Evolutionary conservation across 2,113 vertebrate species (phyloP).

Genomic region (Poicephalus meyeri): DNA sequence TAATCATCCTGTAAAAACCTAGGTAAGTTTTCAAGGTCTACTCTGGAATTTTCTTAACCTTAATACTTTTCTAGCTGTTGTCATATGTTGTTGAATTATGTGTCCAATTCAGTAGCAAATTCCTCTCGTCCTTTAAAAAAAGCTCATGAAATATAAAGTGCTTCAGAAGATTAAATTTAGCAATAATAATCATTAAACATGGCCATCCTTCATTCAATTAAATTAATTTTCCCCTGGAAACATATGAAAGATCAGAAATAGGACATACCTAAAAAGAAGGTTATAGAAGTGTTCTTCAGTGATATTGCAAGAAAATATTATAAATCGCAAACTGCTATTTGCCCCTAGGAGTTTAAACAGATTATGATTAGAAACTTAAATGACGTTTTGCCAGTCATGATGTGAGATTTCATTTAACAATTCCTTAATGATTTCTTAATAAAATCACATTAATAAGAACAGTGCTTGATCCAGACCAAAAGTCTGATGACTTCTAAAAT

Average conservation of each 20-base stretch:
- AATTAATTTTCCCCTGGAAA: background rate
- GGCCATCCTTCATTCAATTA: background rate
- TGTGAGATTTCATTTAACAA: conserved; percentile 27
- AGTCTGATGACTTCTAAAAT: conserved; percentile 59
- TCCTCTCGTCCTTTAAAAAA: background rate
- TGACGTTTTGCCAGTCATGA: conserved; percentile 38
- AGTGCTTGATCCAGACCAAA: conserved; percentile 28
- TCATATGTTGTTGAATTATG: background rate
- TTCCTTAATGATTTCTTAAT: conserved; percentile 65
- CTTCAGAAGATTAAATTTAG: background rate
- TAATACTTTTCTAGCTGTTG: background rate
- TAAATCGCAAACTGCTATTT: conserved; percentile 35
- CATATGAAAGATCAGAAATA: background rate
- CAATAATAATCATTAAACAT: background rate
- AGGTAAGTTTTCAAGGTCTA: background rate
- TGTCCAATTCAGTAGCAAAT: background rate
- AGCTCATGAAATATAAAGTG: background rate
- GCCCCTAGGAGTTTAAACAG: background rate
- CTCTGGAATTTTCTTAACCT: background rate
- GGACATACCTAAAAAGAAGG: background rate
- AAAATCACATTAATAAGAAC: conserved; percentile 62
- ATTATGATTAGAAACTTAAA: conserved; percentile 52
- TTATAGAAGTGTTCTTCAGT: background rate
- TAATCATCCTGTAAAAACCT: background rate
- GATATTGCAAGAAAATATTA: background rate